Evolutionary conservation across 2,888 invertebrate species (phyloP).

Genomic region (Cosmorhoe ocellata): DNA sequence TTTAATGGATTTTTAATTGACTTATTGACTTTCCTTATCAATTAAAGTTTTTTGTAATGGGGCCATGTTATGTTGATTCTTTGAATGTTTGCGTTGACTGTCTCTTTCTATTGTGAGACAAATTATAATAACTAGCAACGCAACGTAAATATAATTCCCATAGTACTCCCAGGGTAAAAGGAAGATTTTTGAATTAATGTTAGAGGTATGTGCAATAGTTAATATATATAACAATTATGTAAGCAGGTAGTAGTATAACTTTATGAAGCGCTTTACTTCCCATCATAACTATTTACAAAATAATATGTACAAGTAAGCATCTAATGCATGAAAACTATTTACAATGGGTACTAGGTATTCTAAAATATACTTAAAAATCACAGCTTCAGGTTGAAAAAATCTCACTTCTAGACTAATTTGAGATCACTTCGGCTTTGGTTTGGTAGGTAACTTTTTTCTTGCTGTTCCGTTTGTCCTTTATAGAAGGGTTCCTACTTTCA

Average conservation of each 20-base stretch:
- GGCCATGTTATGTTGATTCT: too few species aligned
- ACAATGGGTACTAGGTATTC: constrained; percentile 9
- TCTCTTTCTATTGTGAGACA: too few species aligned
- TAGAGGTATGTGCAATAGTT: too few species aligned
- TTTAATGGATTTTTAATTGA: constrained; percentile 8
- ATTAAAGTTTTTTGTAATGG: constrained; percentile 21
- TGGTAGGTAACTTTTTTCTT: constrained; percentile 73
- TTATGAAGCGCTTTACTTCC: constrained; percentile 61
- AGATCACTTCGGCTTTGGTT: constrained; percentile 63
- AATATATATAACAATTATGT: background rate
- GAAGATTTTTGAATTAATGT: too few species aligned
- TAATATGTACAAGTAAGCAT: constrained; percentile 30
- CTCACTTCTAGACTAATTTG: constrained; percentile 44
- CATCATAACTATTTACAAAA: constrained; percentile 30
- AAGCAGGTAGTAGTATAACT: background rate
- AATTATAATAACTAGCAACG: too few species aligned
- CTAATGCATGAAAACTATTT: constrained; percentile 28
- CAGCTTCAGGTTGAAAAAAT: constrained; percentile 71
- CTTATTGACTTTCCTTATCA: constrained; percentile 10
- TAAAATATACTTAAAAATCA: constrained; percentile 71
- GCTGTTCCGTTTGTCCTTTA: constrained; percentile 55
- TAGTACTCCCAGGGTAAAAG: too few species aligned
- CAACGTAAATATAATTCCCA: too few species aligned
- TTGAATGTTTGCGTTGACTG: too few species aligned
- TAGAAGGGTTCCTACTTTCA: constrained; percentile 66